phyloP scores from a whole-genome alignment of 2,888 invertebrate genomes.

The Leucozona laternaria region DNA sequence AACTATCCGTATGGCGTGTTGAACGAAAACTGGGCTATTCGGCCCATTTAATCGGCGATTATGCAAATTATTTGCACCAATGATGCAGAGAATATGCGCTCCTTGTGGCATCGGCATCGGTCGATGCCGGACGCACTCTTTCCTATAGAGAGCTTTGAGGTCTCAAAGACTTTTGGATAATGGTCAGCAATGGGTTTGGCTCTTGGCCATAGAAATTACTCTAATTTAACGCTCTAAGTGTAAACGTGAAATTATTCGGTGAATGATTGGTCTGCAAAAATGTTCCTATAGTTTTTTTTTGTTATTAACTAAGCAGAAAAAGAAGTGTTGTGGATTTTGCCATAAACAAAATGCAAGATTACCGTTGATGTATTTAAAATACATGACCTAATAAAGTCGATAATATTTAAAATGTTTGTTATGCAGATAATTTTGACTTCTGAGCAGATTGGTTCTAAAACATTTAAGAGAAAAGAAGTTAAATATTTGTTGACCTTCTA shows the following conservation, averaged over 20 bases:
- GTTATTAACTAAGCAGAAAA: neutral
- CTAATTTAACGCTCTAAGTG: slow-evolving; percentile 74
- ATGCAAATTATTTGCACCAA: slow-evolving; percentile 74
- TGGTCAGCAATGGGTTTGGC: slow-evolving; percentile 71
- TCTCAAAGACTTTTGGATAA: slow-evolving; percentile 60
- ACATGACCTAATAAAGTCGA: neutral
- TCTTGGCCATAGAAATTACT: slow-evolving; percentile 63
- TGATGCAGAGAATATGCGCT: slow-evolving; percentile 59
- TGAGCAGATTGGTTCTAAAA: no score
- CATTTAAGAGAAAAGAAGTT: no score
- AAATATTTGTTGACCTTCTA: no score
- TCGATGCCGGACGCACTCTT: slow-evolving; percentile 58
- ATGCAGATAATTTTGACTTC: neutral
- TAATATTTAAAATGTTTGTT: neutral
- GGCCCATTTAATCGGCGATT: slow-evolving; percentile 73
- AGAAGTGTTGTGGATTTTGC: neutral
- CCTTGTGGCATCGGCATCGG: neutral
- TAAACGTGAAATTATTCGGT: slow-evolving; percentile 71
- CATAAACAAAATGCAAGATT: neutral
- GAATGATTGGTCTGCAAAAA: neutral
- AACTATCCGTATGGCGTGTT: slow-evolving; percentile 29
- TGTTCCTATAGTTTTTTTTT: neutral
- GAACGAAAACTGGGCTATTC: slow-evolving; percentile 70
- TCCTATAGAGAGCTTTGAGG: slow-evolving; percentile 36
- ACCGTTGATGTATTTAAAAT: neutral